phyloP scores from a whole-genome alignment of 1,140 invertebrate species.

The Pantala flavescens region DNA sequence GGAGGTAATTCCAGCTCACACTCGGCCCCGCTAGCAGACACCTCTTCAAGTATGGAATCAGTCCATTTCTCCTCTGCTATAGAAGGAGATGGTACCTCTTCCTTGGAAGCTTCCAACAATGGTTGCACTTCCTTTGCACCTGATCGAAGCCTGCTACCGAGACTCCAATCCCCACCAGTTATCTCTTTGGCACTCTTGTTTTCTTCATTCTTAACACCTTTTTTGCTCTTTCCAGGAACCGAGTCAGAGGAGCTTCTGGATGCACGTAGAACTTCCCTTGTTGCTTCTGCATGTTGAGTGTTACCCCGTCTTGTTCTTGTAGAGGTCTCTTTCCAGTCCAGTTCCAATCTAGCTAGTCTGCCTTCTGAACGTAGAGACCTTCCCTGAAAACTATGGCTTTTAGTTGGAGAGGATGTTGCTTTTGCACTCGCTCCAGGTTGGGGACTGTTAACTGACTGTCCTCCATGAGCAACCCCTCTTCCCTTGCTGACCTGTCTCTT shows the following conservation, averaged over 20 bases:
- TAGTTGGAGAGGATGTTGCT: background rate
- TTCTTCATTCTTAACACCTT: background rate
- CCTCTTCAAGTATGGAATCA: background rate
- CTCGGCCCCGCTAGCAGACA: background rate
- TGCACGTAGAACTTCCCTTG: background rate
- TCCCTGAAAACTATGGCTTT: background rate
- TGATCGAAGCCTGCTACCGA: background rate
- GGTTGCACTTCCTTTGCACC: background rate
- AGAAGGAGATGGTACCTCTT: background rate
- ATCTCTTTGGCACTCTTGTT: slow-evolving; percentile 1
- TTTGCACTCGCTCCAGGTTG: background rate
- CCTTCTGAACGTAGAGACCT: background rate
- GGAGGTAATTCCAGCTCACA: background rate
- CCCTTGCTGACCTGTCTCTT: too few species aligned
- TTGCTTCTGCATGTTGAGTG: background rate
- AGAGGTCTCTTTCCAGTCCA: background rate
- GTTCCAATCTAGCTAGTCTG: background rate
- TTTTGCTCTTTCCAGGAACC: background rate
- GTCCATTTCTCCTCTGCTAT: background rate
- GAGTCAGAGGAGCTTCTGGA: background rate
- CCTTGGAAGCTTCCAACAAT: background rate
- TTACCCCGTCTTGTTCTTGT: background rate
- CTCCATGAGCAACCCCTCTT: too few species aligned
- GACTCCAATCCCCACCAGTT: background rate
- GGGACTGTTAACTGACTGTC: background rate